Percentiles rank a stretch among this genome's conserved stretches.
These are phyloP conservation scores for Chrysolina oricalcia DNA, from an alignment of 2,888 invertebrate genomes.

Conservation along the genomic window DNA sequence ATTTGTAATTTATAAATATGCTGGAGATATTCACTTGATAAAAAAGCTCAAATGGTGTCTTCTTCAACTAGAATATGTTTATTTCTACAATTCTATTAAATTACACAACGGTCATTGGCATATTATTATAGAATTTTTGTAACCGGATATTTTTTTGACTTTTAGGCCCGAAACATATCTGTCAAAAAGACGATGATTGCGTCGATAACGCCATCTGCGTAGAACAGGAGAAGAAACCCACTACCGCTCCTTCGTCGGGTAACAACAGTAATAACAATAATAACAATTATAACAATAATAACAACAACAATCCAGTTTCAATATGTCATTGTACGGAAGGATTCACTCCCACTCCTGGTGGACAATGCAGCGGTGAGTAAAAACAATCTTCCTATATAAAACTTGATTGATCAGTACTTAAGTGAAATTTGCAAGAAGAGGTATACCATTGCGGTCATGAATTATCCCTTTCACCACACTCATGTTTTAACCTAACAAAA, in stretches of 20 bases:
- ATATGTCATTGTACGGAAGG: slow-evolving; percentile 63
- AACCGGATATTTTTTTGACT: slow-evolving; percentile 14
- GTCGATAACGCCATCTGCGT: slow-evolving; percentile 66
- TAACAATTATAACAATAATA: slow-evolving; percentile 34
- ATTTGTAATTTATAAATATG: too few relatives aligned
- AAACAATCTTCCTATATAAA: not conserved
- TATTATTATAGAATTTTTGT: too few relatives aligned
- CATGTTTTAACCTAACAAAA: too few relatives aligned
- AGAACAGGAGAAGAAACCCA: slow-evolving; percentile 52
- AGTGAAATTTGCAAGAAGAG: too few relatives aligned
- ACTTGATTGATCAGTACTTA: not conserved
- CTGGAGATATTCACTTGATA: too few relatives aligned
- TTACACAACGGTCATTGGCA: too few relatives aligned
- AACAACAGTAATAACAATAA: slow-evolving; percentile 40
- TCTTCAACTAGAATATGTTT: too few relatives aligned
- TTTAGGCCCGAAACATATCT: slow-evolving; percentile 67
- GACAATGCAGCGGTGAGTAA: slow-evolving; percentile 50
- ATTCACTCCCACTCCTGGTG: slow-evolving; percentile 39
- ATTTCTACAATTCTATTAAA: too few relatives aligned
- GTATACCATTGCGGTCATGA: too few relatives aligned
- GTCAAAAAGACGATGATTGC: slow-evolving; percentile 65
- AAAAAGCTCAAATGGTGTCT: too few relatives aligned
- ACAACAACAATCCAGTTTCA: slow-evolving; percentile 38
- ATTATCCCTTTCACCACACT: too few relatives aligned
- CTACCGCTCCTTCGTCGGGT: slow-evolving; percentile 42